Conservation (phyloP, 2,888 invertebrate species). For the Drosophila neoperkinsi region DNA sequence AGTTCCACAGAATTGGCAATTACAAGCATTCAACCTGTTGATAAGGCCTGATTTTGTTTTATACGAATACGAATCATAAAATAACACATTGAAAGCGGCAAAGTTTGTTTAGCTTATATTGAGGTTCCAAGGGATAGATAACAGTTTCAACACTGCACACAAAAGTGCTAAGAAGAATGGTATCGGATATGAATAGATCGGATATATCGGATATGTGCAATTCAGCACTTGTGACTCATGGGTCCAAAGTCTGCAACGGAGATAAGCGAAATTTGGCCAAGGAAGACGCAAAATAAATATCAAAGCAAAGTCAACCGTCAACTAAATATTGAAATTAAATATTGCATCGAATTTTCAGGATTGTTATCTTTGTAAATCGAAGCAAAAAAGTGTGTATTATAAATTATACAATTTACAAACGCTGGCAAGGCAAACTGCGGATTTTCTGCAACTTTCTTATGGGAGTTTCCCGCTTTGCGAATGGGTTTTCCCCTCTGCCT, state of each 20-base stretch:
- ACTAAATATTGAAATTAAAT: no score
- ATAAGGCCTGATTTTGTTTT: neutral
- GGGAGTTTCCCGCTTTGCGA: neutral
- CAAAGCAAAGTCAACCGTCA: no score
- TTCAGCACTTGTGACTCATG: neutral
- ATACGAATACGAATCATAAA: neutral
- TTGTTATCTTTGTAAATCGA: no score
- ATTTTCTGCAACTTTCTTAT: neutral
- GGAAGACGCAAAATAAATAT: no score
- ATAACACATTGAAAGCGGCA: neutral
- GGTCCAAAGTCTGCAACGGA: no score
- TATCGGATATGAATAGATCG: no score
- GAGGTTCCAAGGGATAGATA: neutral
- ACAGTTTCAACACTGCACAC: neutral
- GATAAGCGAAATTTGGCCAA: no score
- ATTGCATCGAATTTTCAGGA: no score
- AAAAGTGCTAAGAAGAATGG: neutral
- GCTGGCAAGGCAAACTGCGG: no score
- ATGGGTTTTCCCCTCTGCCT: neutral
- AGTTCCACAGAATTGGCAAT: constrained; percentile 5
- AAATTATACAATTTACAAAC: no score
- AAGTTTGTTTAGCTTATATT: neutral
- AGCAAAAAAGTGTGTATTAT: no score
- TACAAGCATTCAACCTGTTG: constrained; percentile 1
- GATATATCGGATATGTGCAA: neutral